phyloP scores from a whole-genome alignment of 1,140 invertebrate species.

The Atopsyche davidsoni region DNA sequence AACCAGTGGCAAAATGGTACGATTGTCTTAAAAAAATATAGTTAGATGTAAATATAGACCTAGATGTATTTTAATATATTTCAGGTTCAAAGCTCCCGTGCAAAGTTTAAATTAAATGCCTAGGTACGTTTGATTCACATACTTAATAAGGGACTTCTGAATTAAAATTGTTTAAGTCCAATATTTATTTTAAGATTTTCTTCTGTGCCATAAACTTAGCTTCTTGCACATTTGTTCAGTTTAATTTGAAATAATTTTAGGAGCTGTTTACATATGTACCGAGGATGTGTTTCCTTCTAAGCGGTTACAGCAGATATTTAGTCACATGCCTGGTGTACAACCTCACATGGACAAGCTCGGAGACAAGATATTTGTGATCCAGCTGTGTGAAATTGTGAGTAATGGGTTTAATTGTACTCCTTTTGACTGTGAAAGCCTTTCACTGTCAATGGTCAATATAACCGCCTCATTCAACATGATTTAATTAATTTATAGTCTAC shows the following conservation, averaged over 20 bases:
- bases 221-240: background rate
- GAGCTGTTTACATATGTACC: conserved; percentile 69
- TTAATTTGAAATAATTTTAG: conserved; percentile 41
- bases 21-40: background rate
- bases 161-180: conserved; percentile 16
- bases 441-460: no score
- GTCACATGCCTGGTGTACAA: conserved; percentile 2
- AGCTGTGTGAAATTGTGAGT: conserved; percentile 20
- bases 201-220: background rate
- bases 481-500: no score
- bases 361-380: conserved; percentile 26
- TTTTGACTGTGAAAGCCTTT: no score
- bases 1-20: conserved; percentile 31
- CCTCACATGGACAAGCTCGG: conserved; percentile 17
- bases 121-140: background rate
- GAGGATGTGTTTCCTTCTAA: conserved; percentile 68
- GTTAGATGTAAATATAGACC: background rate
- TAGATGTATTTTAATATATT: background rate
- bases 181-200: background rate
- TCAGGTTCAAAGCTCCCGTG: background rate
- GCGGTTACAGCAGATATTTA: conserved; percentile 52
- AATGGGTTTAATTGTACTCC: no score
- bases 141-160: background rate
- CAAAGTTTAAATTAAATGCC: conserved; percentile 11
- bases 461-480: no score